A percentile compares a stretch with the other conserved stretches of the same genome.
Evolutionary conservation across 2,797 vertebrate genomes (phyloP).

Genomic region (Sciurus carolinensis): DNA sequence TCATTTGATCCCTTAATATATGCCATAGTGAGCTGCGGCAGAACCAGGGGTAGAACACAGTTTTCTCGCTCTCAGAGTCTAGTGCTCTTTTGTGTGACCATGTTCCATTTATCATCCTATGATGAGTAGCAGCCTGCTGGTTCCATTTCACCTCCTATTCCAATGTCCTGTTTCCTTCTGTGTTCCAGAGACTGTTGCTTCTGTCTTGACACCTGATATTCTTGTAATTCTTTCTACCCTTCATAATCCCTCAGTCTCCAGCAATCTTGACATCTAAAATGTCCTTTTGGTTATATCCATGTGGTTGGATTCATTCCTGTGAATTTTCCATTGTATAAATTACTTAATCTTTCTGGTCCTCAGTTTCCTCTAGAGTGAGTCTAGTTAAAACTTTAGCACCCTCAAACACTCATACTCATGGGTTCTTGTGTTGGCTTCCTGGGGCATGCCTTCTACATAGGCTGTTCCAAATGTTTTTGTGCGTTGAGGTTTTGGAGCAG

Average conservation of each 20-base stretch:
- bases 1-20: not conserved
- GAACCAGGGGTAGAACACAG: not conserved
- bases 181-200: not conserved
- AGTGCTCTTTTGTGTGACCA: not conserved
- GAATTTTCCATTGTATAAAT: not conserved
- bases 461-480: not conserved
- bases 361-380: not conserved
- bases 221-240: not conserved
- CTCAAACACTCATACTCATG: not conserved
- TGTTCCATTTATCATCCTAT: not conserved
- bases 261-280: not conserved
- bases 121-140: not conserved
- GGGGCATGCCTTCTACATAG: not conserved
- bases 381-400: not conserved
- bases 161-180: constrained; percentile 57
- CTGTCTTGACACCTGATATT: not conserved
- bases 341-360: not conserved
- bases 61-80: not conserved
- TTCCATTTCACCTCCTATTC: not conserved
- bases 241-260: not conserved
- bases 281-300: not conserved
- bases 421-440: not conserved
- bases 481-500: not conserved
- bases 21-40: not conserved
- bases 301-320: not conserved